Conservation (phyloP, 2,113 vertebrate species). For the Stigmatopora argus region DNA sequence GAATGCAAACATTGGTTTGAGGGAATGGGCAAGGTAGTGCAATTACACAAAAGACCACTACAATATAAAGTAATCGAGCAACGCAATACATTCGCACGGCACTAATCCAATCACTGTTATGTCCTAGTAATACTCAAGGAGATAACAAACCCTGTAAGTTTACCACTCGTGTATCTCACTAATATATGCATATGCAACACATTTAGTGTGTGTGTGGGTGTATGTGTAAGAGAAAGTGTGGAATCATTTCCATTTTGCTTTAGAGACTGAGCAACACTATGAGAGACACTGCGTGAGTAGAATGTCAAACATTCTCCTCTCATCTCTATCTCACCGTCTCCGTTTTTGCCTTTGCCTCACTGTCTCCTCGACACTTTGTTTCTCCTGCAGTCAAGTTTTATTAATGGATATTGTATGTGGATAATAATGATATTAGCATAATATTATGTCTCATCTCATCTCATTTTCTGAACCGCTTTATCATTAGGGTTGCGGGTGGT, state of each 20-base stretch:
- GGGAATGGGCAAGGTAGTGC: constrained; percentile 11
- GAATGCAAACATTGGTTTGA: constrained; percentile 22
- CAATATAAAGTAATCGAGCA: constrained; percentile 46
- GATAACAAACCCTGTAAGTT: constrained; percentile 42
- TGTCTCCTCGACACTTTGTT: constrained; percentile 10
- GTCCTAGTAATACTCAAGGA: constrained; percentile 54
- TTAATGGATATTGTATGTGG: neutral
- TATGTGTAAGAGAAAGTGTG: constrained; percentile 36
- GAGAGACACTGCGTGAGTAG: constrained; percentile 54
- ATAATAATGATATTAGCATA: no score
- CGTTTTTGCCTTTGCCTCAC: constrained; percentile 9
- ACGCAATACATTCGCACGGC: constrained; percentile 36
- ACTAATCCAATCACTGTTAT: constrained; percentile 51
- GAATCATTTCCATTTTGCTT: constrained; percentile 63
- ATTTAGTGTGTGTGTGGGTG: constrained; percentile 18
- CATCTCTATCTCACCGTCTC: constrained; percentile 34
- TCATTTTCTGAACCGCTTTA: no score
- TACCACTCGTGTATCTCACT: constrained; percentile 32
- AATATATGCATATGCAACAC: constrained; percentile 24
- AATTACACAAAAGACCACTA: constrained; percentile 22
- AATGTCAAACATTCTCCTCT: constrained; percentile 65
- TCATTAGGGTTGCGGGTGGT: no score
- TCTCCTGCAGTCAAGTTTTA: neutral
- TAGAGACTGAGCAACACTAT: constrained; percentile 57
- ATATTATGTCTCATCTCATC: no score